Base-by-base conservation (phyloP, 2,113 vertebrate species). In the Xerus inauris region DNA sequence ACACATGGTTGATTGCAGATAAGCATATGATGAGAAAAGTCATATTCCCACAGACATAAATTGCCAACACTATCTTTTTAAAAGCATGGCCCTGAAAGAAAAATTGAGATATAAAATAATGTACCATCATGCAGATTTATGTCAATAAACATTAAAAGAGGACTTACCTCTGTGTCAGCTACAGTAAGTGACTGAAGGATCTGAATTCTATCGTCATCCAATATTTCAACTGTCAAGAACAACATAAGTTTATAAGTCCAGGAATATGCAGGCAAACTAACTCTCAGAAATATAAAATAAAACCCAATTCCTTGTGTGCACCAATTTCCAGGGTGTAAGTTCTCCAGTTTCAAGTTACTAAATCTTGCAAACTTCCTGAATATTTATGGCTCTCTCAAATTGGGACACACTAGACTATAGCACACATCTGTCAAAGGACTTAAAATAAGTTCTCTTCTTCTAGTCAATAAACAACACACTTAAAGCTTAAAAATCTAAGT, bases 1-100 rank as follows among this genome's bases (percentile, higher is more conserved):
- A 99, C 45, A 99, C 79, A 57, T 73, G 95, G 97, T 65, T 97
- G 98, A 99, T 97, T 93, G 98, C 98, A 97, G 97, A 97, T 62
- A 99, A 91, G 88, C 99, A 98, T 76, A 97, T 89, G 92, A 95
- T 72, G 40, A 99, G 98, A 92, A 99, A 99, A 40, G 91, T 95
- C 92, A 98, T 45, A 87, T 99, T 99, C 96, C 99, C 99, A 96
- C 98, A 98, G 65, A 99, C 11, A 91, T 99, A 99, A 87, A 99
- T 94, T 7, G 97, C 85, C 84, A 99, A 95, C 81, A 99, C 98
- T 13, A 97, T 28, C 96, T 98, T 99, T 98, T 99, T 99, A 96
- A 99, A 99, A 80, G 93, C 94, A 86, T 97, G 97, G 32, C 98
- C 98, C 99, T 99, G 98, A 16, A 99, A n/a, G 80, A 94, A 93